Evolutionary conservation across 2,113 vertebrate genomes (phyloP), one percentile per base, ranked within the genome.

Genomic region (Amazona vittata): DNA sequence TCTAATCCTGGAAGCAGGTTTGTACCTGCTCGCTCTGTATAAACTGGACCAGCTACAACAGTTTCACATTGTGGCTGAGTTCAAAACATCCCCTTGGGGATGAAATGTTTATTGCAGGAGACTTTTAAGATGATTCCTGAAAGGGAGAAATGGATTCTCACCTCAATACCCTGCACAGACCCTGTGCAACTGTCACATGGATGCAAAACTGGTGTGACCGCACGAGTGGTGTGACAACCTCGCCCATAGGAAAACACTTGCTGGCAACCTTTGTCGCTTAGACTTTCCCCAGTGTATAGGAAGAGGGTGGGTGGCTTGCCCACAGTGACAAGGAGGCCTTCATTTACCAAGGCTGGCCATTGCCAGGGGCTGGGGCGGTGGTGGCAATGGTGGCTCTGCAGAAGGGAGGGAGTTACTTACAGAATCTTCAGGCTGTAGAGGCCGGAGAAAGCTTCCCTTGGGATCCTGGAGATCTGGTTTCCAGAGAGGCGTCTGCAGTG

Each of bases 401-500:
- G 20, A 31, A 4, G 15, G 29, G 13, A 74, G 16, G 1, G 20
- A 77, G 55, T 39, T 98, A 99, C 99, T 99, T 98, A 99, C 99
- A 99, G 97, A 69, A 99, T 99, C 98, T 99, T 99, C 93, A 99
- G 98, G 97, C 98, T 99, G 97, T 98, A 97, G 93, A 99, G 99
- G 60, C 99, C 99, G 52, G 98, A 98, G 98, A 99, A 99, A 29
- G 98, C 98, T 44, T 98, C 98, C 93, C 97, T 98, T 4, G 99
- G 98, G 97, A 99, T 99, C 86, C 98, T 98, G 84, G 98, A 98
- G 96, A 99, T 98, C 89, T 98, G 99, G 97, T 99, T 99, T 93
- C 99, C 99, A 50, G 99, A 99, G 93, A 99, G 99, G 44, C 99
- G 98, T 94, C 99, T 99, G 97, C 70, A 94, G 86, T 0, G 88